Conservation (phyloP, 2,797 vertebrate species). For the Tolypeutes matacus region DNA sequence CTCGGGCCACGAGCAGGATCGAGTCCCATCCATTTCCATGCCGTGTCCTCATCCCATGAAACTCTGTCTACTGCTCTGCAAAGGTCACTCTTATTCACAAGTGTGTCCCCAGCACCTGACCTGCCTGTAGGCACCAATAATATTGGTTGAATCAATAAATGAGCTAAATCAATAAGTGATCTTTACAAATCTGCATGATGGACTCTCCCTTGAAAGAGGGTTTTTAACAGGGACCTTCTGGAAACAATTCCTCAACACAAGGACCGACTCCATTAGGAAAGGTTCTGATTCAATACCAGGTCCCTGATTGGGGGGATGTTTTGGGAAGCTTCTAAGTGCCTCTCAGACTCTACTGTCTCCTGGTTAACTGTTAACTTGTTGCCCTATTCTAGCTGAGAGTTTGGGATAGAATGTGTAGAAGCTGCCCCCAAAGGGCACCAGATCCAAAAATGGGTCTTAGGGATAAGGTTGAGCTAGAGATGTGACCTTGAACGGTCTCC, state of each 20-base stretch:
- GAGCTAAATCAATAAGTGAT: background rate
- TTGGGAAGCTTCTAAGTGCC: background rate
- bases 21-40: background rate
- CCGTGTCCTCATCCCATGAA: background rate
- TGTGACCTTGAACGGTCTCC: background rate
- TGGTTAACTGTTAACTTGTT: background rate
- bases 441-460: background rate
- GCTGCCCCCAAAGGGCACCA: background rate
- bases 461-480: background rate
- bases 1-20: too few species aligned
- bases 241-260: background rate
- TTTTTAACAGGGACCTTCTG: background rate
- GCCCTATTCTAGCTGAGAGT: background rate
- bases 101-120: background rate
- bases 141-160: background rate
- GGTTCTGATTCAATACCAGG: background rate
- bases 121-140: background rate
- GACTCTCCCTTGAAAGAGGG: background rate
- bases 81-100: background rate
- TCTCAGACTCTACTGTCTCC: background rate
- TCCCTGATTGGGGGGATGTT: background rate
- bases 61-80: background rate
- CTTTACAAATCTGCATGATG: background rate
- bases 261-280: background rate
- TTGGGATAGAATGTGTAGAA: background rate